Percentiles rank a stretch among this genome's conserved stretches.
These are phyloP conservation scores for Boloria euphrosyne DNA, from an alignment of 2,888 invertebrate species.

Conservation along the genomic window DNA sequence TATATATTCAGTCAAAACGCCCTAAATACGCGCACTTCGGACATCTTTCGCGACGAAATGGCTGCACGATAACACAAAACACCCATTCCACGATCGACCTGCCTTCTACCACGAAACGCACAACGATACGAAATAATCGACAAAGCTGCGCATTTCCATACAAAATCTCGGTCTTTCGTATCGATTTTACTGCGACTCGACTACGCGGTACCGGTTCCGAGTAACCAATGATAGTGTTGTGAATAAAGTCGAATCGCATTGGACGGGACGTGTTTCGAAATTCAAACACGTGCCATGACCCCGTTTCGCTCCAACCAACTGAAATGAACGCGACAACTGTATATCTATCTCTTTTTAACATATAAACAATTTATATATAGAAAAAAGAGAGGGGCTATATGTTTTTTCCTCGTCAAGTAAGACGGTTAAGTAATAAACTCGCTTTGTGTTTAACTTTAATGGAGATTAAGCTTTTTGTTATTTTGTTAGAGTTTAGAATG, in stretches of 20 bases:
- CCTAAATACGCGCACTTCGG: conserved; percentile 65
- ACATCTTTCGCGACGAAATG: conserved; percentile 76
- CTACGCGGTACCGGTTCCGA: conserved; percentile 58
- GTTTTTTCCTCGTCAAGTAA: conserved; percentile 43
- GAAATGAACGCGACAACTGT: conserved; percentile 50
- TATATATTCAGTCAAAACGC: conserved; percentile 68
- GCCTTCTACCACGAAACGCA: conserved; percentile 56
- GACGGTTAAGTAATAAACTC: conserved; percentile 56
- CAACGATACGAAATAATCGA: conserved; percentile 49
- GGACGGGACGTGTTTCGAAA: conserved; percentile 77
- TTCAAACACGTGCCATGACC: conserved; percentile 81
- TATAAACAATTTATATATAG: conserved; percentile 46
- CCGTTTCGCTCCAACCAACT: conserved; percentile 57
- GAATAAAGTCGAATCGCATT: conserved; percentile 70
- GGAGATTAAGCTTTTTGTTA: conserved; percentile 44
- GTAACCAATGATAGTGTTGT: conserved; percentile 69
- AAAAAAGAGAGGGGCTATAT: conserved; percentile 55
- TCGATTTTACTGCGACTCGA: conserved; percentile 59
- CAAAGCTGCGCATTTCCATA: conserved; percentile 43
- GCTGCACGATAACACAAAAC: conserved; percentile 74
- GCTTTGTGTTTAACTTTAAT: conserved; percentile 51
- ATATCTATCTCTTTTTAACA: conserved; percentile 58
- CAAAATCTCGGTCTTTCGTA: conserved; percentile 49
- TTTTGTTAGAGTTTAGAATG: conserved; percentile 46
- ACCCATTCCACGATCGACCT: conserved; percentile 58